Percentiles rank a stretch among this genome's conserved stretches.
Conservation (phyloP, 2,888 invertebrate genomes). For the Nasonovia ribisnigri region DNA sequence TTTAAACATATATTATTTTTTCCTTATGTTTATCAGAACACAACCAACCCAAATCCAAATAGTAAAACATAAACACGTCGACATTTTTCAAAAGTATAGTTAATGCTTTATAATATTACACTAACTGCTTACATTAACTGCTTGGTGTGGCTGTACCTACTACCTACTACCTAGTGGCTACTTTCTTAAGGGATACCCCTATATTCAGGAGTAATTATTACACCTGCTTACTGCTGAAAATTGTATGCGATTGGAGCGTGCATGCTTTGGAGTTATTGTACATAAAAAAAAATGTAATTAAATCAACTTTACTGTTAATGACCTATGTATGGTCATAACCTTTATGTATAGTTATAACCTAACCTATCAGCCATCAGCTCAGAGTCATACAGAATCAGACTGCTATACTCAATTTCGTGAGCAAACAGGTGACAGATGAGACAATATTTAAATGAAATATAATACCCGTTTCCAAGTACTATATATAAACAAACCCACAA, state of each 20-base stretch:
- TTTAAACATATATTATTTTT: background rate
- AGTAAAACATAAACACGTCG: background rate
- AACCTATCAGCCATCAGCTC: background rate
- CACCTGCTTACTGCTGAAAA: background rate
- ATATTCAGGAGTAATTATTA: too few relatives aligned
- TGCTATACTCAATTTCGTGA: background rate
- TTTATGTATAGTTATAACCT: too few relatives aligned
- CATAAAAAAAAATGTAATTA: background rate
- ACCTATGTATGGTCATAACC: background rate
- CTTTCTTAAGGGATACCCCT: too few relatives aligned
- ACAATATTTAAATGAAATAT: background rate
- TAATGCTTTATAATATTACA: too few relatives aligned
- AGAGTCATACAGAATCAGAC: background rate
- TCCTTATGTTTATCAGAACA: background rate
- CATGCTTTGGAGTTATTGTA: background rate
- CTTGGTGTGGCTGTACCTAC: too few relatives aligned
- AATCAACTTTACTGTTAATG: background rate
- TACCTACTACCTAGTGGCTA: too few relatives aligned
- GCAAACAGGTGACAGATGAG: background rate
- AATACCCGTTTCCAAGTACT: background rate
- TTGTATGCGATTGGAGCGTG: background rate
- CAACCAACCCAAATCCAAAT: background rate
- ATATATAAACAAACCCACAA: background rate
- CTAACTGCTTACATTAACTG: too few relatives aligned
- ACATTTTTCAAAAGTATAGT: too few relatives aligned